Conservation (phyloP, 2,888 invertebrate species). For the Beris chalybata region DNA sequence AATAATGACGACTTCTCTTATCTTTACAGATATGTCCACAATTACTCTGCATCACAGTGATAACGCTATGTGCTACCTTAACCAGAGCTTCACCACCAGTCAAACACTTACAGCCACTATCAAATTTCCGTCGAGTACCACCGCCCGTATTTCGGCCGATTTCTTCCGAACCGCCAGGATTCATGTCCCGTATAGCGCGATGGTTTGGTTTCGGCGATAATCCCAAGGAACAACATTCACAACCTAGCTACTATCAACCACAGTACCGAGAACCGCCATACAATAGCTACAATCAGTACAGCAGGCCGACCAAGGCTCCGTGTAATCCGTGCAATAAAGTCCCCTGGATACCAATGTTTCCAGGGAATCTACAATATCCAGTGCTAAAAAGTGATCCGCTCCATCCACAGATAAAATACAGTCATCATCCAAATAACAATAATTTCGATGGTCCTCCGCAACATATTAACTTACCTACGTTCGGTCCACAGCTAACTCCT, state of each 20-base stretch:
- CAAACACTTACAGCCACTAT: conserved; percentile 49
- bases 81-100: conserved; percentile 42
- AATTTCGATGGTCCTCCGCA: conserved; percentile 11
- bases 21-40: conserved; percentile 25
- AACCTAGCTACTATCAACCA: conserved; percentile 37
- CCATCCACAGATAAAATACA: conserved; percentile 31
- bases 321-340: conserved; percentile 79
- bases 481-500: conserved; percentile 49
- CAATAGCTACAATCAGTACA: conserved; percentile 36
- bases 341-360: conserved; percentile 77
- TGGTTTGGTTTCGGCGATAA: conserved; percentile 53
- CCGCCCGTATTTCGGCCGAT: conserved; percentile 36
- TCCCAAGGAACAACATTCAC: conserved; percentile 46
- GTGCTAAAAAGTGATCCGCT: conserved; percentile 34
- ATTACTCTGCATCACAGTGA: not conserved
- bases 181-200: conserved; percentile 54
- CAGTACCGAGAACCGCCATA: conserved; percentile 40
- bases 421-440: conserved; percentile 25
- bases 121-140: conserved; percentile 12
- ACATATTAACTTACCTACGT: conserved; percentile 25
- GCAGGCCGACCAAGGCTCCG: conserved; percentile 57
- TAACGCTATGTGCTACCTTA: not conserved
- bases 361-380: conserved; percentile 44
- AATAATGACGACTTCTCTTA: not conserved
- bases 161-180: conserved; percentile 45